Base-by-base conservation (phyloP, 2,888 invertebrate species). In the Drosophila paramelanica region DNA sequence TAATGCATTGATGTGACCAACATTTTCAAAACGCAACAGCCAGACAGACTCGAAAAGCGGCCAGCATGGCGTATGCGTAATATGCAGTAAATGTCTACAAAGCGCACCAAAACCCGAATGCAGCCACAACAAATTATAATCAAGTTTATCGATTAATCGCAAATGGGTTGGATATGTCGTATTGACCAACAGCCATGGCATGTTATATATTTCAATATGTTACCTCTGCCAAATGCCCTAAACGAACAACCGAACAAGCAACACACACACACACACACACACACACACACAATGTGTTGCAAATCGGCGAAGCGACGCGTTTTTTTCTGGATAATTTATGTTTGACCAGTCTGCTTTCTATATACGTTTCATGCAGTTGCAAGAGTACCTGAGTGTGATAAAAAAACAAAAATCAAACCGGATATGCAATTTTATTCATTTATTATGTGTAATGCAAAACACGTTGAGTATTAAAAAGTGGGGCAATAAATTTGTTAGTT, bases 91-190 rank as follows among this genome's bases (percentile, higher is more conserved):
- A 60, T 51, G 49, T 20, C 43, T n/a, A 23, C 42, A 57, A n/a
- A 41, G 55, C 20, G 38, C 47, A 20, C 33, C 33, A 52, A 70
- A 67, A 67, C 66, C 55, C 71, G 51, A 74, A 61, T 67, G 66
- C 68, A 47, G 39, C 71, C 66, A 64, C 67, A 75, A 74, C 87
- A 81, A 81, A 84, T 87, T 84, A 84, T 81, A 81, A 84, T 87
- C 74, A 78, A 75, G 69, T 81, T 84, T 87, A 84, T 87, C 85
- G 87, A 87, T 85, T 84, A 83, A 81, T 67, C 50, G 61, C 62
- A 45, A 14, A 14, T 43, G 41, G 14, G 23, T 14, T 14, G 20
- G 10, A 7, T 13, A 1, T 31, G 11, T 27, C 38, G 23, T 47
- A 72, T 38, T 55, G 61, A 52, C 49, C 58, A 56, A 56, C 25